Evolutionary conservation across 2,797 vertebrate species (phyloP).

Genomic region (Paguma larvata): DNA sequence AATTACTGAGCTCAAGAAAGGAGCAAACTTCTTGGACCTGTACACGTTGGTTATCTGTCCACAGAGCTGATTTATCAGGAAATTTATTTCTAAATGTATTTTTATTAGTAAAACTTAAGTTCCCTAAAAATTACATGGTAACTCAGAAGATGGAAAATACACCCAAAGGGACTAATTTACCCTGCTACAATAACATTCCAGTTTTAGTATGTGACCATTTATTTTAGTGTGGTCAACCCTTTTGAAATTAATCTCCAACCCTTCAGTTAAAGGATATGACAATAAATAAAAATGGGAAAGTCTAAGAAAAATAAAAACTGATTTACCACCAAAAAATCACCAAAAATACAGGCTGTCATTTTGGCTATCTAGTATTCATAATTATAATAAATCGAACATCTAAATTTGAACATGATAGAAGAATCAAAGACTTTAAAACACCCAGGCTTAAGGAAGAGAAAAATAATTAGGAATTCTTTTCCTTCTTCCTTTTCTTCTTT

Average conservation of each 20-base stretch:
- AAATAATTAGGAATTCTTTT: conserved; percentile 15
- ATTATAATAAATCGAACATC: background rate
- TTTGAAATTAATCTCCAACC: background rate
- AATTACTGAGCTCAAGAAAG: conserved; percentile 74
- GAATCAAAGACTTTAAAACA: background rate
- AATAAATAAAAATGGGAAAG: background rate
- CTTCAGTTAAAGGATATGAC: background rate
- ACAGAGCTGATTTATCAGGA: conserved; percentile 71
- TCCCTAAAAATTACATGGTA: conserved; percentile 60
- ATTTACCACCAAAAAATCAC: background rate
- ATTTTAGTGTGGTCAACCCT: background rate
- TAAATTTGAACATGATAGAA: background rate
- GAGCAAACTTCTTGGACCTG: background rate
- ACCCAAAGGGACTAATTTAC: background rate
- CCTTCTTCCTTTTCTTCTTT: background rate
- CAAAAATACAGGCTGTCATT: background rate
- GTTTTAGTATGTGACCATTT: background rate
- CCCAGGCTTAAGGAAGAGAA: background rate
- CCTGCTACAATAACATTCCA: background rate
- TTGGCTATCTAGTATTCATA: background rate
- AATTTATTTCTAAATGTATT: conserved; percentile 65
- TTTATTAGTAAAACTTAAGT: conserved; percentile 34
- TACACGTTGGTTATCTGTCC: conserved; percentile 50
- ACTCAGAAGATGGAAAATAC: background rate
- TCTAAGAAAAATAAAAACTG: background rate